These are phyloP conservation scores for Cryptophagus acutangulus DNA, from an alignment of 2,888 invertebrate genomes.

Conservation along the genomic window DNA sequence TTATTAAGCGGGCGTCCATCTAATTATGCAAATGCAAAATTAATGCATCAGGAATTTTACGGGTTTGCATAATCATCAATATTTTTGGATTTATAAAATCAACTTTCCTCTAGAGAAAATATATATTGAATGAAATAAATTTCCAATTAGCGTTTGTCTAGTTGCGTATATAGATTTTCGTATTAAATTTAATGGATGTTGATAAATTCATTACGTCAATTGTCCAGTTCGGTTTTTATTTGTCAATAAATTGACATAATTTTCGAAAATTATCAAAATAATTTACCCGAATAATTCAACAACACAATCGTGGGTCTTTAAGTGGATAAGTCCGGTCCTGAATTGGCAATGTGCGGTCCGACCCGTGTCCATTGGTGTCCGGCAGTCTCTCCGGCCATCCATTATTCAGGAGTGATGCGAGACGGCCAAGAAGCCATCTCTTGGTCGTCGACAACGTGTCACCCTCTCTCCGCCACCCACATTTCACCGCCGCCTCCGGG, in stretches of 20 bases:
- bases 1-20: too few relatives aligned
- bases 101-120: too few relatives aligned
- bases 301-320: constrained; percentile 17
- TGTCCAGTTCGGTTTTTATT: constrained; percentile 19
- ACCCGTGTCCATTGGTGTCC: constrained; percentile 45
- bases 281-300: constrained; percentile 4
- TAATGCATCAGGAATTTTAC: too few relatives aligned
- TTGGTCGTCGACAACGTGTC: constrained; percentile 41
- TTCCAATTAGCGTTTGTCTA: constrained; percentile 15
- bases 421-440: constrained; percentile 45
- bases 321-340: constrained; percentile 24
- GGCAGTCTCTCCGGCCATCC: constrained; percentile 42
- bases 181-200: constrained; percentile 20
- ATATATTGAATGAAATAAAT: constrained; percentile 11
- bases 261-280: too few relatives aligned
- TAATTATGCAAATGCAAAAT: too few relatives aligned
- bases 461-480: constrained; percentile 32
- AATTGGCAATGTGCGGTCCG: constrained; percentile 40
- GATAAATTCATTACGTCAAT: constrained; percentile 19
- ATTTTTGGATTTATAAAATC: too few relatives aligned
- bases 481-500: constrained; percentile 34
- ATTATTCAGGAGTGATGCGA: constrained; percentile 44
- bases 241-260: too few relatives aligned
- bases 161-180: constrained; percentile 14
- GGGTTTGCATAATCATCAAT: too few relatives aligned